phyloP scores from a whole-genome alignment of 2,888 invertebrate species.

The Tetranychus piercei region DNA sequence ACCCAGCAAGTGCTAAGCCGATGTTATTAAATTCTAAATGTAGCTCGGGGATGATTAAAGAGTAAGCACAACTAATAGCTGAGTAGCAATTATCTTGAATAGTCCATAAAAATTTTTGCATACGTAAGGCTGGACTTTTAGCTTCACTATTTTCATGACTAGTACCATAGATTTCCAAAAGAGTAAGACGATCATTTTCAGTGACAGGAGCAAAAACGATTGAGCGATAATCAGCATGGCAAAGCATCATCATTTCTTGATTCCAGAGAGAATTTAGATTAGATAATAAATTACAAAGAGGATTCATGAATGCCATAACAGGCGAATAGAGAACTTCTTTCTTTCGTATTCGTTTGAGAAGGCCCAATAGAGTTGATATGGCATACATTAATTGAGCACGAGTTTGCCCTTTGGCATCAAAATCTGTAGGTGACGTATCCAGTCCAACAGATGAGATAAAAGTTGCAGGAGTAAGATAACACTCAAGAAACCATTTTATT shows the following conservation, averaged over 20 bases:
- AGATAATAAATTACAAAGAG: conserved; percentile 11
- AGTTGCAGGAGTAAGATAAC: background rate
- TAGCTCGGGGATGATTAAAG: conserved; percentile 12
- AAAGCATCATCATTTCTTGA: conserved; percentile 13
- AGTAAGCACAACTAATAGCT: conserved; percentile 12
- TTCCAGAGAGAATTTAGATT: conserved; percentile 20
- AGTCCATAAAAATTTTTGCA: conserved; percentile 19
- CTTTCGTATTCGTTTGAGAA: conserved; percentile 16
- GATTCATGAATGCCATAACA: conserved; percentile 4
- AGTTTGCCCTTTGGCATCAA: conserved; percentile 5
- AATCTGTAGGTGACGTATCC: background rate
- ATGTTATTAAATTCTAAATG: conserved; percentile 14
- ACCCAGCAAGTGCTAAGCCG: background rate
- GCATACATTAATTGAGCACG: conserved; percentile 14
- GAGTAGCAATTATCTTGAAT: conserved; percentile 16
- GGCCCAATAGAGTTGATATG: conserved; percentile 11
- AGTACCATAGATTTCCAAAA: conserved; percentile 12
- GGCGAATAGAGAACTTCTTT: conserved; percentile 11
- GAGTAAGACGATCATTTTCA: conserved; percentile 12
- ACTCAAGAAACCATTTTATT: conserved; percentile 12
- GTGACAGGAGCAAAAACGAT: conserved; percentile 16
- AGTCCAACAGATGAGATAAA: conserved; percentile 14
- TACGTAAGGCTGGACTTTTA: conserved; percentile 10
- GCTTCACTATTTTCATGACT: background rate
- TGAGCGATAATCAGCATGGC: conserved; percentile 12